Conservation (phyloP, 2,888 invertebrate genomes). For the Trileptium ribeirensis region DNA sequence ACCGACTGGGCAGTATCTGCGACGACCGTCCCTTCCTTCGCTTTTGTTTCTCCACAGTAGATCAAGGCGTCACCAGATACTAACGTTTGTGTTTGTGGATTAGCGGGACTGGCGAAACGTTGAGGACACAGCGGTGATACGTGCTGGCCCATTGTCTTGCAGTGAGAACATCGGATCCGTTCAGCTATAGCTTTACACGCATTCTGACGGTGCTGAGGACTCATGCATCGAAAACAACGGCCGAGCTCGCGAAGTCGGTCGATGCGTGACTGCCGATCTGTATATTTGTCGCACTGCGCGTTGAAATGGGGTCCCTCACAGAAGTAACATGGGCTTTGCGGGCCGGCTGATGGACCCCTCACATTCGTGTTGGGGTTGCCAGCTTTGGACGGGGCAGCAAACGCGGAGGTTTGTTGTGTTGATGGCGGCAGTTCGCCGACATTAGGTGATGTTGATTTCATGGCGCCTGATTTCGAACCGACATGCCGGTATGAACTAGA, state of each 20-base stretch:
- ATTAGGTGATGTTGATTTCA: not conserved
- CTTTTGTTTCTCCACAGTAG: no score
- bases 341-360: no score
- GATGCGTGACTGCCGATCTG: not conserved
- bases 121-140: not conserved
- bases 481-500: no score
- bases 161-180: not conserved
- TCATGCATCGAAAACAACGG: not conserved
- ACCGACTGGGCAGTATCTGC: no score
- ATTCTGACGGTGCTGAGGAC: not conserved
- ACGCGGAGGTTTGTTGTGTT: not conserved
- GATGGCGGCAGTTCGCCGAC: not conserved
- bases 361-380: no score
- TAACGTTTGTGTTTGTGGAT: no score
- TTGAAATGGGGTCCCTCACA: not conserved
- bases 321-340: not conserved
- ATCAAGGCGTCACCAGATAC: no score
- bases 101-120: no score
- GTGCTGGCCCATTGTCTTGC: not conserved
- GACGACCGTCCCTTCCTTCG: no score
- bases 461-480: not conserved
- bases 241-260: not conserved
- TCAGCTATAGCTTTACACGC: not conserved
- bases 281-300: not conserved
- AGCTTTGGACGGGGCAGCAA: not conserved